These are phyloP conservation scores for Pelosia muscerda DNA, from an alignment of 2,888 invertebrate species.

Conservation along the genomic window DNA sequence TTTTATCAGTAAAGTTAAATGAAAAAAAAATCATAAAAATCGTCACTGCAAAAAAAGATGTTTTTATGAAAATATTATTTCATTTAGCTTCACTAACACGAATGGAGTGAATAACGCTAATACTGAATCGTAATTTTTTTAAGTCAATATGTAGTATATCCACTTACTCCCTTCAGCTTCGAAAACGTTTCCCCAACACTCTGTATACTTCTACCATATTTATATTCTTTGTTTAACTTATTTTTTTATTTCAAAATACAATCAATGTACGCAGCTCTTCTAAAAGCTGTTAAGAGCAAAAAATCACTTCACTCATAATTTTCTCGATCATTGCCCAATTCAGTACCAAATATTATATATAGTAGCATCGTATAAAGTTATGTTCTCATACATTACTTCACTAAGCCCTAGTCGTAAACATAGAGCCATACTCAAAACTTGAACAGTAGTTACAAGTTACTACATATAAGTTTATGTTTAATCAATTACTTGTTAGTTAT, in stretches of 20 bases:
- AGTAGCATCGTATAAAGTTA: constrained; percentile 14
- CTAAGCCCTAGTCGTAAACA: constrained; percentile 41
- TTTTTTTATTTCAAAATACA: not conserved
- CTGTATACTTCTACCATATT: no score
- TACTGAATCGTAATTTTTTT: no score
- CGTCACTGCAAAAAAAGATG: no score
- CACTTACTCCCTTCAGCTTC: no score
- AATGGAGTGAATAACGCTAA: no score
- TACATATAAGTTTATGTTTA: constrained; percentile 40
- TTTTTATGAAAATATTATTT: no score
- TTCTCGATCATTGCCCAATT: constrained; percentile 10
- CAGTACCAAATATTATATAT: constrained; percentile 10
- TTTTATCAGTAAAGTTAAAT: no score
- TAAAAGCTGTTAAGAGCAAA: not conserved
- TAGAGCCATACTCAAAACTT: constrained; percentile 32
- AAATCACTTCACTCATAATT: not conserved
- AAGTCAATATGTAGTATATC: no score
- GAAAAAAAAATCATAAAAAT: no score
- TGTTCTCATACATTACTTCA: constrained; percentile 27
- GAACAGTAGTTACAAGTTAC: constrained; percentile 41
- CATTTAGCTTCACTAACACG: no score
- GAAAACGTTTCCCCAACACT: no score
- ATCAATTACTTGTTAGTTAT: constrained; percentile 41
- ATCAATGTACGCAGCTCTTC: not conserved
- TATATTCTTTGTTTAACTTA: not conserved